These are phyloP conservation scores for Pogoniulus pusillus DNA, from an alignment of 2,797 vertebrate genomes.

Conservation along the genomic window DNA sequence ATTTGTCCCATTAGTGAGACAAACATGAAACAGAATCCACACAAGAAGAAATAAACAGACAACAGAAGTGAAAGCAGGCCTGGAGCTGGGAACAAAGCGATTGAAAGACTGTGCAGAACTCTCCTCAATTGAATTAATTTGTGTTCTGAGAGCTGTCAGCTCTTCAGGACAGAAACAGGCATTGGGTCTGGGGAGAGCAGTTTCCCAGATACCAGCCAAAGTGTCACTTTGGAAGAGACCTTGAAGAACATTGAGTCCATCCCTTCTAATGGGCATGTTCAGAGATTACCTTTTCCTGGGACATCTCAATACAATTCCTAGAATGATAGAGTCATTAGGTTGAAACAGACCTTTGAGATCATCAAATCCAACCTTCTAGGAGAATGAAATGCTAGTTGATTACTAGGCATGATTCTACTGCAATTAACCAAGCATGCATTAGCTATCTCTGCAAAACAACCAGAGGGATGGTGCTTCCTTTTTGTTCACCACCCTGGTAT, in stretches of 20 bases:
- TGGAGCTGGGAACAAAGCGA: background rate
- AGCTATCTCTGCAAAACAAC: background rate
- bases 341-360: too few relatives aligned
- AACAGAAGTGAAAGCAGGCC: background rate
- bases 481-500: background rate
- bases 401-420: background rate
- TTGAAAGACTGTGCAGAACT: background rate
- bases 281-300: background rate
- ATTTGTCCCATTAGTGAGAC: background rate
- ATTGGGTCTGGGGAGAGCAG: background rate
- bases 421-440: background rate
- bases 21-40: background rate
- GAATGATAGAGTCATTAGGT: background rate
- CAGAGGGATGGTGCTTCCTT: background rate
- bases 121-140: background rate
- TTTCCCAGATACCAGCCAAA: too few relatives aligned
- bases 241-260: too few relatives aligned
- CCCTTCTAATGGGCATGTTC: background rate
- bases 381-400: too few relatives aligned
- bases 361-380: too few relatives aligned
- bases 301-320: background rate
- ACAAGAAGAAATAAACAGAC: slow-evolving; percentile 8
- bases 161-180: background rate
- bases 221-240: too few relatives aligned
- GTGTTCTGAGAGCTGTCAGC: background rate